A percentile compares a stretch with the other conserved stretches of the same genome.
Conservation (phyloP, 2,797 vertebrate genomes). For the Leuciscus waleckii region DNA sequence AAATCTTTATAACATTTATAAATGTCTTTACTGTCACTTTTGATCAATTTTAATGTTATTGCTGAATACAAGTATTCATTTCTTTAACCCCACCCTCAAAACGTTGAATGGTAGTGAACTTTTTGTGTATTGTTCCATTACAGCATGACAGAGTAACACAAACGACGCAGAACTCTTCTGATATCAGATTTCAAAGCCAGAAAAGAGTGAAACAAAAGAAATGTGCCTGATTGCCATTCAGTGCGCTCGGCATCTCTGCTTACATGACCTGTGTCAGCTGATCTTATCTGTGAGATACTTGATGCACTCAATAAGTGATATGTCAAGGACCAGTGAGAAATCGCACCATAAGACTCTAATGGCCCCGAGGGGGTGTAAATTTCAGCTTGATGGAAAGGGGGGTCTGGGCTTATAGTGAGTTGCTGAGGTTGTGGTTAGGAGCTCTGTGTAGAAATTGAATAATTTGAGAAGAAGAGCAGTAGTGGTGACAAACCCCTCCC, state of each 20-base stretch:
- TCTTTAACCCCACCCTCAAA: too few relatives aligned
- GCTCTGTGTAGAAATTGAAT: slow-evolving; percentile 50
- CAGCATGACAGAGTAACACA: not conserved
- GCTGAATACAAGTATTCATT: too few relatives aligned
- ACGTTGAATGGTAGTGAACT: not conserved
- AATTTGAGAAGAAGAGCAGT: slow-evolving; percentile 60
- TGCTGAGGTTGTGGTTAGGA: slow-evolving; percentile 57
- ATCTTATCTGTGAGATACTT: slow-evolving; percentile 30
- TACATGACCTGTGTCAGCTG: slow-evolving; percentile 27
- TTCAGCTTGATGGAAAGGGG: slow-evolving; percentile 50
- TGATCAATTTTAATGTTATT: not conserved
- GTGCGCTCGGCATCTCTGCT: slow-evolving; percentile 16
- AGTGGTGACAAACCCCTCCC: slow-evolving; percentile 49
- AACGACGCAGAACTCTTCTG: not conserved
- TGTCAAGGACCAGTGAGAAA: slow-evolving; percentile 62
- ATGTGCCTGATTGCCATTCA: not conserved
- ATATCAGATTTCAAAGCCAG: slow-evolving; percentile 23
- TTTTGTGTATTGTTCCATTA: not conserved
- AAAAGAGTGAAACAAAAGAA: slow-evolving; percentile 20
- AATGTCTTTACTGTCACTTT: not conserved
- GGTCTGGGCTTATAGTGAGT: slow-evolving; percentile 61
- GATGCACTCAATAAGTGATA: slow-evolving; percentile 51
- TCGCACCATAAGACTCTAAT: slow-evolving; percentile 57
- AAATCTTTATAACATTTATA: not conserved
- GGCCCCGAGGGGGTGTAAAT: slow-evolving; percentile 62